phyloP scores from a whole-genome alignment of 2,113 vertebrate species.

The Chaetodon auriga region DNA sequence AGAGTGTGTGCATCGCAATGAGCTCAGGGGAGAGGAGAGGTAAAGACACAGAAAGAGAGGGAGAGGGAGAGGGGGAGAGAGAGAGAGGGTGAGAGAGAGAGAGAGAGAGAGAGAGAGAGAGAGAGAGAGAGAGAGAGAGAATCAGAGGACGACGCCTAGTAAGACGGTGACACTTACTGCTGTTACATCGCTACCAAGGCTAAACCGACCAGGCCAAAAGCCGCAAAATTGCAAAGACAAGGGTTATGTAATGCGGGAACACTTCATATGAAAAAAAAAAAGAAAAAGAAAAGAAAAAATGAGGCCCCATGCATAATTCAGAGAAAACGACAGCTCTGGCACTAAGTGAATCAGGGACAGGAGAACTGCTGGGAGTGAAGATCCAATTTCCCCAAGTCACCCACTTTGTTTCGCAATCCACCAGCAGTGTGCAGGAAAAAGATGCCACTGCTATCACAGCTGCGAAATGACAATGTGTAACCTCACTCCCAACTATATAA shows the following conservation, averaged over 20 bases:
- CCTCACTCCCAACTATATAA: neutral
- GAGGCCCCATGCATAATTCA: conserved; percentile 74
- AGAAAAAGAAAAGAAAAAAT: neutral
- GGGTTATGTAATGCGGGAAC: conserved; percentile 50
- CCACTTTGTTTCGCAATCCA: conserved; percentile 27
- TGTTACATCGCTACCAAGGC: conserved; percentile 5
- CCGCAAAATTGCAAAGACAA: conserved; percentile 54
- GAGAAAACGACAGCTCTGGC: conserved; percentile 56
- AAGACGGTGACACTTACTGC: conserved; percentile 37
- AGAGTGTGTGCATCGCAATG: conserved; percentile 71
- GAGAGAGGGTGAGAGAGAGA: neutral
- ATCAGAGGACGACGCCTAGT: conserved; percentile 31
- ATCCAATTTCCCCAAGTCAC: conserved; percentile 68
- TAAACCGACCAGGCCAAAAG: conserved; percentile 5
- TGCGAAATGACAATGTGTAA: conserved; percentile 9
- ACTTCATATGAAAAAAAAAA: conserved; percentile 21
- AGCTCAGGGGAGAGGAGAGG: conserved; percentile 52
- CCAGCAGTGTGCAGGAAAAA: conserved; percentile 15
- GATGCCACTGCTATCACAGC: conserved; percentile 25
- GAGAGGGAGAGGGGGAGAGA: conserved; percentile 1
- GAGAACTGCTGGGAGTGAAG: conserved; percentile 47
- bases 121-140: neutral
- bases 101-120: neutral
- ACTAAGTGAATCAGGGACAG: conserved; percentile 66
- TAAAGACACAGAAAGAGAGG: conserved; percentile 15